Evolutionary conservation across 2,888 invertebrate species (phyloP), one percentile per base, ranked within the genome.

Genomic region (Noctua comes): DNA sequence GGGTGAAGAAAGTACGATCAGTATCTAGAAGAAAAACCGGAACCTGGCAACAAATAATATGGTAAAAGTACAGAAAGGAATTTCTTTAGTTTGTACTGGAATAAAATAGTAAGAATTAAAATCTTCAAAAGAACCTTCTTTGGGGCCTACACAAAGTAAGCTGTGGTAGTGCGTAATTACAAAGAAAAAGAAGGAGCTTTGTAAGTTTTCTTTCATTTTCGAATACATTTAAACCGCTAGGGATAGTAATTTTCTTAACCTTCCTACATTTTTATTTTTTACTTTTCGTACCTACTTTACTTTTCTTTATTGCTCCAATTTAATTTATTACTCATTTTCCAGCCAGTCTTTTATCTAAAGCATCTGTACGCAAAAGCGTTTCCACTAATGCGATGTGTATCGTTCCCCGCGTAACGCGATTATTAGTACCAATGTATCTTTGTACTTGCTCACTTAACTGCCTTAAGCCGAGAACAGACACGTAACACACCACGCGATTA

Each of bases 371-470:
- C 70, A 68, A 66, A 77, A 69, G 65, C 73, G 57, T 65, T 76
- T 59, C 46, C 36, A 68, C 68, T 73, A 78, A 78, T 77, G 77
- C 64, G 73, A 80, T 77, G 76, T 73, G 57, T 81, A 81, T 76
- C 73, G 70, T 24, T 76, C 36, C 36, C 16, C 27, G 46, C 24
- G 54, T 80, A 64, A 72, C 51, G 68, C 62, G 74, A 72, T 75
- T 80, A 80, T 73, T 77, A 77, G 69, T 66, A 71, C 65, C 59
- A 27, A 84, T 74, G 68, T 74, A 65, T 84, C 64, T 76, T 80
- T 71, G 71, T 73, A 66, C 65, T 57, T 54, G 31, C 68, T 69
- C 48, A 73, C 46, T 69, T 80, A 71, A 75, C 46, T 69, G 43
- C 27, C 81, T 68, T 48, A 76, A 68, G 43, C 73, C 7, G 59